These are phyloP conservation scores for Poecilia wingei DNA, from an alignment of 2,797 vertebrate species.

Conservation along the genomic window DNA sequence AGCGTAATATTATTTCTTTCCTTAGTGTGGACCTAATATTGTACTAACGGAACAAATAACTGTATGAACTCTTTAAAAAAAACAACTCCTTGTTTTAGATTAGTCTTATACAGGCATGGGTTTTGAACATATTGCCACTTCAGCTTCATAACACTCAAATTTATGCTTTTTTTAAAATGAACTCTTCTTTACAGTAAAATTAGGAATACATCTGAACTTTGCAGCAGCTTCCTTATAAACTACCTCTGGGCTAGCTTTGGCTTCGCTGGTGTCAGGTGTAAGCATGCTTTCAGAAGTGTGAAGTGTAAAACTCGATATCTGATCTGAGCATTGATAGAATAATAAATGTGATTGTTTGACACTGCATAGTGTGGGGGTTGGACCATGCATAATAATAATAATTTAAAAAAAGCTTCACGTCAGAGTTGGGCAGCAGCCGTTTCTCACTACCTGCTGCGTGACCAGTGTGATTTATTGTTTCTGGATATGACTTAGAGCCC, in stretches of 20 bases:
- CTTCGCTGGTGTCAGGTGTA: not conserved
- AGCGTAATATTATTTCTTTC: too few relatives aligned
- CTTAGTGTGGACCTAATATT: too few relatives aligned
- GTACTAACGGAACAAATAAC: not conserved
- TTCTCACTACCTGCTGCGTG: conserved; percentile 34
- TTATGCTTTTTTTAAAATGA: not conserved
- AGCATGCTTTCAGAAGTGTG: not conserved
- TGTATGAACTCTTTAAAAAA: not conserved
- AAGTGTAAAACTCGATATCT: conserved; percentile 30
- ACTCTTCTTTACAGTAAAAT: not conserved
- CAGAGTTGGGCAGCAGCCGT: conserved; percentile 30
- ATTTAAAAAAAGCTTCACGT: conserved; percentile 31
- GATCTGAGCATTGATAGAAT: conserved; percentile 50
- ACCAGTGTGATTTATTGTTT: conserved; percentile 54
- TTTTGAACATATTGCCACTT: not conserved
- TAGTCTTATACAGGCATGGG: not conserved
- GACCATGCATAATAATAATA: conserved; percentile 60
- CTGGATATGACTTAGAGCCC: conserved; percentile 34
- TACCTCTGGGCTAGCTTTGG: not conserved
- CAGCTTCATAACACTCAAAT: not conserved
- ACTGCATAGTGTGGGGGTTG: conserved; percentile 46
- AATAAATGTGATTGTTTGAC: conserved; percentile 49
- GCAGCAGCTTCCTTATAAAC: not conserved
- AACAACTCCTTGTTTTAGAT: not conserved
- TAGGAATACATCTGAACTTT: not conserved